Conservation (phyloP, 2,888 invertebrate genomes). For the Chouioia cunea region DNA sequence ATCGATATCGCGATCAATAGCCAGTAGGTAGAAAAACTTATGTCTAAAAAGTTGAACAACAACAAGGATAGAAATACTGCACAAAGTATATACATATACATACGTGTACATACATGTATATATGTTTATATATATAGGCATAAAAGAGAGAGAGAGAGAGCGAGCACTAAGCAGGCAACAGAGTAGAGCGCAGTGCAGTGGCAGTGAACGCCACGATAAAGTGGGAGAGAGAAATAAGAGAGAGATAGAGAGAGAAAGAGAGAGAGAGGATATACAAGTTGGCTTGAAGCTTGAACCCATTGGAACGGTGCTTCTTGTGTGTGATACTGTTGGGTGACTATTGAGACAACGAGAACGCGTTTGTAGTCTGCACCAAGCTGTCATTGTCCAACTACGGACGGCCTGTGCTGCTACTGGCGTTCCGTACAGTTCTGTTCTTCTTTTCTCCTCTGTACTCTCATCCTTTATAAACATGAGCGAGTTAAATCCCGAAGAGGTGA, state of each 20-base stretch:
- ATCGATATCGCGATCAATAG: too few species aligned
- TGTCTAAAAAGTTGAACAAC: too few species aligned
- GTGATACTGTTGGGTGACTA: too few species aligned
- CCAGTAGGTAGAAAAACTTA: too few species aligned
- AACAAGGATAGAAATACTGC: too few species aligned
- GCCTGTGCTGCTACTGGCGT: background rate
- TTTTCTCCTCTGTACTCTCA: background rate
- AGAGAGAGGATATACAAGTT: too few species aligned
- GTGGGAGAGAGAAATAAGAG: background rate
- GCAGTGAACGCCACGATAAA: conserved; percentile 12
- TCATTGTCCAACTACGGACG: conserved; percentile 2
- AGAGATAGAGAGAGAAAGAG: conserved; percentile 15
- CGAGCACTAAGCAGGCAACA: conserved; percentile 10
- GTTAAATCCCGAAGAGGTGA: conserved; percentile 46
- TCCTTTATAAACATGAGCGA: conserved; percentile 40
- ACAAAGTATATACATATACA: too few species aligned
- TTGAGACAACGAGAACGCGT: conserved; percentile 4
- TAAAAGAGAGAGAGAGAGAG: too few species aligned
- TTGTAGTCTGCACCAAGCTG: conserved; percentile 15
- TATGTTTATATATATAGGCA: too few species aligned
- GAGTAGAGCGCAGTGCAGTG: background rate
- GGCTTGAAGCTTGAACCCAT: too few species aligned
- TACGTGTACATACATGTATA: too few species aligned
- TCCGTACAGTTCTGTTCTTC: background rate
- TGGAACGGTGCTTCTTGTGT: conserved; percentile 1